Conservation (phyloP, 2,888 invertebrate species). For the Microplitis manilae region DNA sequence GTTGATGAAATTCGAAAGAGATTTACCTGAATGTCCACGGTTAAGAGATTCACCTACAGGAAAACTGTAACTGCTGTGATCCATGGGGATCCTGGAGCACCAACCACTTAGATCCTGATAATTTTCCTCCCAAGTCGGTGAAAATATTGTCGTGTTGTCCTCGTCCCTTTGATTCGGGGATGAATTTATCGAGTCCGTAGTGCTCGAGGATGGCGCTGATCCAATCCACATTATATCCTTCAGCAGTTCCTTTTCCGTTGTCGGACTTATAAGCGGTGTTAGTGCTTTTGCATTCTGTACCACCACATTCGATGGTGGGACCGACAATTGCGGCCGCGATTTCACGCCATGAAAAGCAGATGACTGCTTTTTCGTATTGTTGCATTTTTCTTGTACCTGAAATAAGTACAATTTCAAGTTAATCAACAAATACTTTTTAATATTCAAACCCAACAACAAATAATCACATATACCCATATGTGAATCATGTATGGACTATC, state of each 20-base stretch:
- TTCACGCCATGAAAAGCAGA: conserved; percentile 70
- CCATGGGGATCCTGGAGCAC: conserved; percentile 67
- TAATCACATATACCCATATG: too few relatives aligned
- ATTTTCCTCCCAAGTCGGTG: conserved; percentile 74
- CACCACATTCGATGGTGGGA: conserved; percentile 47
- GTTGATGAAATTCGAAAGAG: neutral
- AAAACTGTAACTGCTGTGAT: conserved; percentile 66
- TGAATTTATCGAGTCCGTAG: conserved; percentile 22
- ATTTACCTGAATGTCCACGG: conserved; percentile 63
- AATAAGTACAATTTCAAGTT: conserved; percentile 30
- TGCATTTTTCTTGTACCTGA: conserved; percentile 65
- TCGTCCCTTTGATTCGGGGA: conserved; percentile 37
- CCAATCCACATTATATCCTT: conserved; percentile 37
- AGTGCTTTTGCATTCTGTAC: conserved; percentile 50
- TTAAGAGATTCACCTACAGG: conserved; percentile 67
- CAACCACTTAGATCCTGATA: conserved; percentile 80
- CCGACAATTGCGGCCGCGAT: conserved; percentile 54
- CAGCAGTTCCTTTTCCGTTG: conserved; percentile 59
- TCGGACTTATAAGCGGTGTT: conserved; percentile 60
- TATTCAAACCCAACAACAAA: neutral
- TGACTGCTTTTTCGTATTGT: conserved; percentile 58
- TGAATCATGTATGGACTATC: too few relatives aligned
- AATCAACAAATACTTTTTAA: too few relatives aligned
- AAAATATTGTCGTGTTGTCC: conserved; percentile 49
- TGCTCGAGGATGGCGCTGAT: conserved; percentile 38